Evolutionary conservation across 2,888 invertebrate genomes (phyloP).

Genomic region (Megastigmus dorsalis): DNA sequence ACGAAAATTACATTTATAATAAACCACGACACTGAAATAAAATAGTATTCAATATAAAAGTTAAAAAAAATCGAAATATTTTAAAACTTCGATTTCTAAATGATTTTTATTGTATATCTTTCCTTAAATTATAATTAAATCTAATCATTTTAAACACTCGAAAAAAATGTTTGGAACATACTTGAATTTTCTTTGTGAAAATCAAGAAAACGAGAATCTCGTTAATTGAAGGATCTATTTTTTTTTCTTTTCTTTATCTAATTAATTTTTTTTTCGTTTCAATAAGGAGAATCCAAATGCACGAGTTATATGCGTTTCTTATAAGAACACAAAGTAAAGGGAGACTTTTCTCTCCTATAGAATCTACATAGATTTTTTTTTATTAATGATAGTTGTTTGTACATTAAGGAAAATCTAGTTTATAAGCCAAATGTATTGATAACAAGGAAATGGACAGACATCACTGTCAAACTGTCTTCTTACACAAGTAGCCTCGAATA

Average conservation of each 20-base stretch:
- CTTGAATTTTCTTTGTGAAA: background rate
- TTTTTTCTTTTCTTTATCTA: background rate
- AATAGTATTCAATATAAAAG: too few relatives aligned
- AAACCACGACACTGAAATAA: too few relatives aligned
- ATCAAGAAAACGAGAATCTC: conserved; percentile 15
- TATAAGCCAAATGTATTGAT: conserved; percentile 49
- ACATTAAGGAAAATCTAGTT: conserved; percentile 47
- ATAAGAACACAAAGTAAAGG: background rate
- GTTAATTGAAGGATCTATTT: background rate
- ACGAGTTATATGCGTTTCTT: conserved; percentile 5
- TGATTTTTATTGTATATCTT: conserved; percentile 18
- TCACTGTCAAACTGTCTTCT: conserved; percentile 36
- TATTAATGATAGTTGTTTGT: conserved; percentile 49
- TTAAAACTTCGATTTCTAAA: conserved; percentile 37
- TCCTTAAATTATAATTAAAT: conserved; percentile 3
- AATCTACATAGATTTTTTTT: conserved; percentile 42
- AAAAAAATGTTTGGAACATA: background rate
- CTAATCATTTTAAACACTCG: background rate
- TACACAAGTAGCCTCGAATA: conserved; percentile 43
- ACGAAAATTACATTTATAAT: too few relatives aligned
- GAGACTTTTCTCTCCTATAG: conserved; percentile 9
- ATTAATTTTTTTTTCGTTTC: background rate
- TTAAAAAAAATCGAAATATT: background rate
- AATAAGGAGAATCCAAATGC: background rate
- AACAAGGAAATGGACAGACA: conserved; percentile 28